Base-by-base conservation (phyloP, 1,140 invertebrate species). In the Heliconius eleuchia region DNA sequence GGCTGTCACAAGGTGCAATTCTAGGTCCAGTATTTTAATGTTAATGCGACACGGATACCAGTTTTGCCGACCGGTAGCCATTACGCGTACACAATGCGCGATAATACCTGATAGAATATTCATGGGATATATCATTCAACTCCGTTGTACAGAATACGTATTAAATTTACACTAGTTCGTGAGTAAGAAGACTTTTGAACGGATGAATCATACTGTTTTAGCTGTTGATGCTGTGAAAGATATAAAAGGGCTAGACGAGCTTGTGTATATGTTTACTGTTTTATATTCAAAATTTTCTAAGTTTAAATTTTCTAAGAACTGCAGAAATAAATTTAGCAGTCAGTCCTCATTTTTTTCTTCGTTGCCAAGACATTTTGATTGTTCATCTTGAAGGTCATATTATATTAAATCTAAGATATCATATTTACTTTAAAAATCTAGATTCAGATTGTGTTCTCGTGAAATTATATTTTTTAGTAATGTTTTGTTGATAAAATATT, bases 51-150 rank as follows among this genome's bases (percentile, higher is more conserved):
- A 84, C 81, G 30, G 71, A 57, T 73, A 74, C 81, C 81, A 88
- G 83, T 88, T 89, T 88, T 84, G 86, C 84, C 82, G 82, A 75
- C 79, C 84, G 83, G 86, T 84, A 87, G 88, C 85, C 84, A 84
- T 88, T 88, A 87, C 81, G 78, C 75, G 80, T 84, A 83, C 76
- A 86, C 84, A 86, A 87, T 86, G 83, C 82, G 78, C 84, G 57
- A 66, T 66, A 66, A 66, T 66, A 27, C 57, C 57, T 66, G 57
- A 66, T 66, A 66, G 57, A 66, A 66, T 66, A 66, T 66, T 66
- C 57, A 66, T 66, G 57, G 23, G 57, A 66, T 66, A 66, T 66
- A 66, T 66, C 57, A 66, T 66, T 66, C 57, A 66, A n/a, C 23
- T 27, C 57, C 57, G 57, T 66, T 66, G 57, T 66, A 16, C 57